These are phyloP conservation scores for Calcarius lapponicus DNA, from an alignment of 2,797 vertebrate genomes.

Conservation along the genomic window DNA sequence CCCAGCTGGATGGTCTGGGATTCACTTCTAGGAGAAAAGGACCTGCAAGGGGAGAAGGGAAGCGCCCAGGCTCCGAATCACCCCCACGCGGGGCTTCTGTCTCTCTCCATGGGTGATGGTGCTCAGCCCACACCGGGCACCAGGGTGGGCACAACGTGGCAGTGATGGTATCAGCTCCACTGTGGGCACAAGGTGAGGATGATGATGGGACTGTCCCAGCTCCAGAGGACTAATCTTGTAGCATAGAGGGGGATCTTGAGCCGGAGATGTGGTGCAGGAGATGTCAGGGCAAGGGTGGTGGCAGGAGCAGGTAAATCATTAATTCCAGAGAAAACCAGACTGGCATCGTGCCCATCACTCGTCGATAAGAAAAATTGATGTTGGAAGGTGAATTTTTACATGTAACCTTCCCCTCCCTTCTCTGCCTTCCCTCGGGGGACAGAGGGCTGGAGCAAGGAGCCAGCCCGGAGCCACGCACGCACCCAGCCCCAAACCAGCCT, in stretches of 20 bases:
- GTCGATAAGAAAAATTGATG: not conserved
- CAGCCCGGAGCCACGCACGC: not conserved
- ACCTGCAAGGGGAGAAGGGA: not conserved
- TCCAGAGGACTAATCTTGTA: fast-evolving
- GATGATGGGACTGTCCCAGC: not conserved
- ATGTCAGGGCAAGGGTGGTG: not conserved
- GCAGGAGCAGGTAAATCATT: constrained; percentile 44
- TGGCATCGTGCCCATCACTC: not conserved
- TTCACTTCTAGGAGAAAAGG: not conserved
- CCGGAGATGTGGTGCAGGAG: not conserved
- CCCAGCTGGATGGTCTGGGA: not conserved
- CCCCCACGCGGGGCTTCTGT: fast-evolving
- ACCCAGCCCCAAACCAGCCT: constrained; percentile 43
- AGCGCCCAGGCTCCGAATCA: not conserved
- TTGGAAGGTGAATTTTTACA: not conserved
- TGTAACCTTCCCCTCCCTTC: not conserved
- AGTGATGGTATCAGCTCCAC: not conserved
- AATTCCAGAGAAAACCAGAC: not conserved
- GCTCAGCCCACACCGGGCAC: not conserved
- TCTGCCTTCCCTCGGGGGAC: not conserved
- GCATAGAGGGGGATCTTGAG: fast-evolving
- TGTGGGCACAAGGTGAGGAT: not conserved
- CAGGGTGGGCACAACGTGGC: not conserved
- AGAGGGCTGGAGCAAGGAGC: not conserved
- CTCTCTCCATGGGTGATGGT: not conserved